phyloP scores from a whole-genome alignment of 2,113 vertebrate species.

The Carollia perspicillata region DNA sequence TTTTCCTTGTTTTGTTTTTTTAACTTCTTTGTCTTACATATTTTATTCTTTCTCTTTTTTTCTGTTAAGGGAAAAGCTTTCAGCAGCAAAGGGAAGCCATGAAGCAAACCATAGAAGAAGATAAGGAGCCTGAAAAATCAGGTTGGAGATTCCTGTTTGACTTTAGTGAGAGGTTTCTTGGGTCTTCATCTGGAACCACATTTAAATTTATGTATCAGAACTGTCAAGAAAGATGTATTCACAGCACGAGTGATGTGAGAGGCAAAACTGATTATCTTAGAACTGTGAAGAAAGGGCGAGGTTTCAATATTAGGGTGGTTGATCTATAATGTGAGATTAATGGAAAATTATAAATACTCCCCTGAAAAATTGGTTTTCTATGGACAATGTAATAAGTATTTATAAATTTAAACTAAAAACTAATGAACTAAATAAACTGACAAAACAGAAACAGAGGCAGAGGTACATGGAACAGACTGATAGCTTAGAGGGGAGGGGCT shows the following conservation, averaged over 20 bases:
- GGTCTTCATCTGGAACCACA: not conserved
- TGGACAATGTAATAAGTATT: not conserved
- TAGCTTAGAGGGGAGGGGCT: too few species aligned
- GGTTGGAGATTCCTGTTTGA: conserved; percentile 79
- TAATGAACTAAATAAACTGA: not conserved
- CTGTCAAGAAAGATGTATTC: not conserved
- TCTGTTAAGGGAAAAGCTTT: conserved; percentile 91
- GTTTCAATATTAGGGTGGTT: conserved; percentile 16
- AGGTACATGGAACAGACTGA: too few species aligned
- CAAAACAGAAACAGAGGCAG: too few species aligned
- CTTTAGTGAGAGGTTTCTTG: not conserved
- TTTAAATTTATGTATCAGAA: conserved; percentile 5
- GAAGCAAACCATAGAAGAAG: conserved; percentile 94
- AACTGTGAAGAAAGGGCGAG: not conserved
- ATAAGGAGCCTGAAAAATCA: conserved; percentile 92
- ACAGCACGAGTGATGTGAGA: not conserved
- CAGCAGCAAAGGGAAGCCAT: conserved; percentile 97
- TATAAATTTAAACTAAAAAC: conserved; percentile 39
- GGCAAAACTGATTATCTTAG: conserved; percentile 20
- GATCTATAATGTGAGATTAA: not conserved
- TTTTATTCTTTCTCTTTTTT: conserved; percentile 53
- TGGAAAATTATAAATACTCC: conserved; percentile 28
- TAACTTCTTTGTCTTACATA: conserved; percentile 42
- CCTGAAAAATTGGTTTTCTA: conserved; percentile 22
- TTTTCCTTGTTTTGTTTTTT: not conserved